Conservation (phyloP, 2,797 vertebrate species). For the Lagocephalus sceleratus region DNA sequence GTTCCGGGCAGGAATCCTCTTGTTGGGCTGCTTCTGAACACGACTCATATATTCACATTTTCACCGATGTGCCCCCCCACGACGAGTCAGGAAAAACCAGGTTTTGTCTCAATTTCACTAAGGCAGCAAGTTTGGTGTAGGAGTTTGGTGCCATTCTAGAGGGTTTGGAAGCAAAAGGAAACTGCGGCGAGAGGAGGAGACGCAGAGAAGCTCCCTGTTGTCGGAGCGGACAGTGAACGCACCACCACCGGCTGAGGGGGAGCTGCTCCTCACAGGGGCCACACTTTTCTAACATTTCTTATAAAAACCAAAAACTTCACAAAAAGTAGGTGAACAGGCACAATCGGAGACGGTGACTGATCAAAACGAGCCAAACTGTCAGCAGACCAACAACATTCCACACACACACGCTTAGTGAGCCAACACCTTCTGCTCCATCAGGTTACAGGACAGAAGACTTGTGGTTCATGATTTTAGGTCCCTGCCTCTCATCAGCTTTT, state of each 20-base stretch:
- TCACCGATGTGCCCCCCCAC: conserved; percentile 40
- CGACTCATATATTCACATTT: conserved; percentile 34
- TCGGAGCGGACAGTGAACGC: too few species aligned
- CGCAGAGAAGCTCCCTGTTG: neutral
- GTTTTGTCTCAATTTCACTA: neutral
- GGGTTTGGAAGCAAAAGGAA: neutral
- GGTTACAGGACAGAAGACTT: too few species aligned
- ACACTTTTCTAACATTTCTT: conserved; percentile 51
- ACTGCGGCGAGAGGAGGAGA: neutral
- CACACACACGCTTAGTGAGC: too few species aligned
- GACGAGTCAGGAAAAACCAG: neutral
- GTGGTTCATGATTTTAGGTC: too few species aligned
- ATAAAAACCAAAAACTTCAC: conserved; percentile 44
- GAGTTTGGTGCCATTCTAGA: too few species aligned
- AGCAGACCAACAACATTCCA: conserved; percentile 54
- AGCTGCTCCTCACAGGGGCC: neutral
- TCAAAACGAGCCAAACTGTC: conserved; percentile 28
- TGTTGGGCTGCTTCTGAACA: too few species aligned
- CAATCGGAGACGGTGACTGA: conserved; percentile 6
- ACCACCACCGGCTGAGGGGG: too few species aligned
- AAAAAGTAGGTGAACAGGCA: conserved; percentile 11
- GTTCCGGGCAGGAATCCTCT: too few species aligned
- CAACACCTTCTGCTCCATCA: too few species aligned
- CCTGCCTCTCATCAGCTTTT: too few species aligned
- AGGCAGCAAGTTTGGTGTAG: neutral